Base-by-base conservation (phyloP, 2,888 invertebrate species). In the Rhimphoctona megacephalus region DNA sequence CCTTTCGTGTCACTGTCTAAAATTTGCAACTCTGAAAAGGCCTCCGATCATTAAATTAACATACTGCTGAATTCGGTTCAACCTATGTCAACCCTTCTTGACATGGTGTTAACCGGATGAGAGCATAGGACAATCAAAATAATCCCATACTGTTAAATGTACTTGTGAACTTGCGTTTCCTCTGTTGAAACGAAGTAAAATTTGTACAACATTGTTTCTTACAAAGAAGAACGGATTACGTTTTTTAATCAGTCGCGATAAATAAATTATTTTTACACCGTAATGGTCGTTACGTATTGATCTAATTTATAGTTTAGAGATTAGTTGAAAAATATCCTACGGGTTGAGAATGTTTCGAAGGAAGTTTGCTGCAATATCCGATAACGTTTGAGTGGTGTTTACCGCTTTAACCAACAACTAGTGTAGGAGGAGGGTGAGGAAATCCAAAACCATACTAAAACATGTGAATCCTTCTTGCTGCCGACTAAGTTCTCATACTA, bases 391-490 rank as follows among this genome's bases (percentile, higher is more conserved):
- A 52, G 76, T 57, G 74, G 39, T 82, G 73, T 46, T 82, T 74
- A 70, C 54, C 74, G 25, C 52, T 73, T 79, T 52, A 76, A 69
- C 69, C 43, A 76, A 70, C 39, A 74, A 64, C 36, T 57, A 57
- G 49, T 52, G 25, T 57, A 9, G 25, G 54, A 30, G 9, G 19
- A 25, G 72, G 52, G 66, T 49, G 54, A 72, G 46, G 61, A 73
- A 82, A 72, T 80, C 76, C 74, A 70, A 11, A 84, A 80, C 67
- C 49, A 49, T 49, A 79, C 77, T 49, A 70, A 76, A 74, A 33
- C 67, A 73, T 77, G 77, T 64, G 57, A 46, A 36, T 54, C 80
- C 66, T 72, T 52, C 49, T 36, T 54, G n/a, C 64, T 49, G n/a
- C 52, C 54, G 64, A 67, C 78, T 30, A 72, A 79, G 67, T 61